phyloP scores from a whole-genome alignment of 2,888 invertebrate species.

The Calameuta filiformis region DNA sequence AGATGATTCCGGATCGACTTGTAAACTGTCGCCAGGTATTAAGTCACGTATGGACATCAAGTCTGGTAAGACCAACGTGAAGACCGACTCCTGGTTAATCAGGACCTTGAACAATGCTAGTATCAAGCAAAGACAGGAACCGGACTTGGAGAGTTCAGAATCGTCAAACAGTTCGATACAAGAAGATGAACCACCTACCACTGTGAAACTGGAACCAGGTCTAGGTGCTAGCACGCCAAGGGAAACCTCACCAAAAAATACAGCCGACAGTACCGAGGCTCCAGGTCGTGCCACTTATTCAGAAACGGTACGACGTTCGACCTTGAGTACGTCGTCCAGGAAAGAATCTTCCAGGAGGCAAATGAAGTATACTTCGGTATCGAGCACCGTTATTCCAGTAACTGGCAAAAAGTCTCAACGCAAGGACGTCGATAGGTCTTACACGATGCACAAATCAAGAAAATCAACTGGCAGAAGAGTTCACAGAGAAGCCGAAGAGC shows the following conservation, averaged over 20 bases:
- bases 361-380: neutral
- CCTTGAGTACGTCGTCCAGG: constrained; percentile 20
- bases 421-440: constrained; percentile 40
- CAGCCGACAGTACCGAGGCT: neutral
- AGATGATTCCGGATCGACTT: constrained; percentile 48
- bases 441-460: constrained; percentile 38
- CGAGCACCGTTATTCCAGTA: constrained; percentile 31
- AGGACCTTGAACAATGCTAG: constrained; percentile 53
- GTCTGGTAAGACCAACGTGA: constrained; percentile 46
- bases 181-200: constrained; percentile 32
- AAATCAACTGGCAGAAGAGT: constrained; percentile 26
- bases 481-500: constrained; percentile 5
- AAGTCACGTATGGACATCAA: constrained; percentile 20
- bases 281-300: constrained; percentile 53
- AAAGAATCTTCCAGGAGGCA: constrained; percentile 30
- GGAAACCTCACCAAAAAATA: neutral
- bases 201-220: constrained; percentile 8
- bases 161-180: constrained; percentile 35
- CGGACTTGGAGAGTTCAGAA: constrained; percentile 37
- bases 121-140: constrained; percentile 27
- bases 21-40: constrained; percentile 29
- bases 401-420: constrained; percentile 37
- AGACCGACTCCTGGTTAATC: constrained; percentile 59
- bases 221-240: neutral
- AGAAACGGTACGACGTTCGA: constrained; percentile 50